phyloP scores from a whole-genome alignment of 2,113 vertebrate genomes.

The Rousettus leschenaultii region DNA sequence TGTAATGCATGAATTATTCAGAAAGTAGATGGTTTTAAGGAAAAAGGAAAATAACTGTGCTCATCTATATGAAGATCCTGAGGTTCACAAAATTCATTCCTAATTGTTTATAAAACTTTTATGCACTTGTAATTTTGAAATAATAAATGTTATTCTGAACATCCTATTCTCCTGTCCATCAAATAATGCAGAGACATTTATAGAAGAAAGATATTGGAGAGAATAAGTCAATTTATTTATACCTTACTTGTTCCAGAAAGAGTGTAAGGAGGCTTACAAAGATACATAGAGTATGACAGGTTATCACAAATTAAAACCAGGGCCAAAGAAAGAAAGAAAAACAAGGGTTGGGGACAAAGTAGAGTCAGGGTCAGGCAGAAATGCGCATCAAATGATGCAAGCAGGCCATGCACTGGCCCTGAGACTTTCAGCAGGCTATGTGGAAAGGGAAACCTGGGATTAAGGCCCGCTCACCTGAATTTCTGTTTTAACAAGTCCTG shows the following conservation, averaged over 20 bases:
- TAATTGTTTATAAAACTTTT: background rate
- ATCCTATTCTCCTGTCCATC: background rate
- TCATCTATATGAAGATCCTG: background rate
- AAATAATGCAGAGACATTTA: background rate
- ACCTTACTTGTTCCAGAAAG: background rate
- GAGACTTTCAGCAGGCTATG: background rate
- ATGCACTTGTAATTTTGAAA: background rate
- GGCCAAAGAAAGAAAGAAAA: background rate
- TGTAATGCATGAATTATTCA: background rate
- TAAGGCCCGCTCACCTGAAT: background rate
- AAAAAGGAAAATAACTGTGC: background rate
- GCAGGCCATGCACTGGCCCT: background rate
- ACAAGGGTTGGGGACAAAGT: background rate
- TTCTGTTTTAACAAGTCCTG: background rate
- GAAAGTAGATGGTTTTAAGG: background rate
- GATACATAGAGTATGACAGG: background rate
- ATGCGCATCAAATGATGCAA: background rate
- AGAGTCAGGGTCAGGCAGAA: background rate
- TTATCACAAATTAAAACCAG: conserved; percentile 6
- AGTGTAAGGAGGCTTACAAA: background rate
- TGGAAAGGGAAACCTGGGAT: background rate
- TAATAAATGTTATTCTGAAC: background rate
- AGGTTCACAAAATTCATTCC: background rate
- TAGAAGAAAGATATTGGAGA: background rate
- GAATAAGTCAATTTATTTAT: background rate